Evolutionary conservation across 2,113 vertebrate genomes (phyloP).

Genomic region (Mola mola): DNA sequence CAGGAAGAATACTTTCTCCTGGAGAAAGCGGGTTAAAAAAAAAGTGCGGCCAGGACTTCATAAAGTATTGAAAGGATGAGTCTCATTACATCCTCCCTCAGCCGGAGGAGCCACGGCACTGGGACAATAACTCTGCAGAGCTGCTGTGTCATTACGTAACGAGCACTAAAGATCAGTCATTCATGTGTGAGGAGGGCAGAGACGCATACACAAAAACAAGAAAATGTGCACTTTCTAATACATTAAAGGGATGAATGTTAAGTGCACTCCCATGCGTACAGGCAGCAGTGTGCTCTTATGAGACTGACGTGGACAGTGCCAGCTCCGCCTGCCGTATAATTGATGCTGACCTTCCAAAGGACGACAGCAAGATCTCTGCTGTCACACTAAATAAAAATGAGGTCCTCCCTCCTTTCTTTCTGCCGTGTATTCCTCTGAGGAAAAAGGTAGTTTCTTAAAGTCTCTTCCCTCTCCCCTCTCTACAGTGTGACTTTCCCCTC

Average conservation of each 20-base stretch:
- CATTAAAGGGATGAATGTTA: background rate
- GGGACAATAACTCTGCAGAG: conserved; percentile 49
- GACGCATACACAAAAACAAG: conserved; percentile 21
- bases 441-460: background rate
- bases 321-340: conserved; percentile 13
- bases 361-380: conserved; percentile 13
- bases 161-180: conserved; percentile 47
- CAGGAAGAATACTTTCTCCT: conserved; percentile 5
- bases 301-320: conserved; percentile 16
- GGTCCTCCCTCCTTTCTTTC: background rate
- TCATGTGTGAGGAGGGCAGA: conserved; percentile 50
- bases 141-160: conserved; percentile 62
- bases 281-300: background rate
- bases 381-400: conserved; percentile 27
- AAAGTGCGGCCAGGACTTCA: conserved; percentile 28
- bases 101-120: conserved; percentile 38
- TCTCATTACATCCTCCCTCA: conserved; percentile 32
- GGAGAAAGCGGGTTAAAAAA: background rate
- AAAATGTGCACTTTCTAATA: background rate
- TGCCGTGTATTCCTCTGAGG: background rate
- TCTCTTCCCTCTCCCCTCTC: conserved; percentile 15
- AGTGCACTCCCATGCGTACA: conserved; percentile 16
- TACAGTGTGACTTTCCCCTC: conserved; percentile 57
- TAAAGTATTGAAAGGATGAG: conserved; percentile 60
- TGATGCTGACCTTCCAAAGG: conserved; percentile 41